Base-by-base conservation (phyloP, 2,888 invertebrate genomes). In the Celastrina argiolus region DNA sequence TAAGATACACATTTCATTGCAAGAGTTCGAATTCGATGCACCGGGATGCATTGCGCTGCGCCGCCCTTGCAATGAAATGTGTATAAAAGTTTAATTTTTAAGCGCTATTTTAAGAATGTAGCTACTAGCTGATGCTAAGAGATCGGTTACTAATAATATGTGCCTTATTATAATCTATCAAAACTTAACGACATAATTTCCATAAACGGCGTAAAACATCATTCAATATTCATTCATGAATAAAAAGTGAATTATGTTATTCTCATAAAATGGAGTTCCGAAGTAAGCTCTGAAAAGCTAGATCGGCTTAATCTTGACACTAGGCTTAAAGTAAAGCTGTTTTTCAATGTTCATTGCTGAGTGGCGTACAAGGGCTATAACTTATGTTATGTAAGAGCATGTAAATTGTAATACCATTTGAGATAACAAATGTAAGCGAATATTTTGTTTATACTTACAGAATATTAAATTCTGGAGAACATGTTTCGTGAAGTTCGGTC, bases 291-390 rank as follows among this genome's bases (percentile, higher is more conserved):
- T 45, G 7, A 22, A 22, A 51, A 12, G 51, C 22, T 22, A 51
- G 51, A 51, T 51, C 14, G 22, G 51, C 51, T 51, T 51, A 51
- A 51, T 51, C 22, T 12, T 22, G 22, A 51, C 51, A 51, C 51
- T 51, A 51, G 26, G 22, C 51, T 26, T 12, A 51, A 3, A 51
- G 26, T 14, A 22, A 51, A 51, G 51, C 51, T 26, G 51, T 10
- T 14, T 26, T 51, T 26, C 51, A 51, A 12, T 22, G 14, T 51
- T 5, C 51, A 51, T 1, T 6, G 22, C 22, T 26, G 51, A 14
- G 22, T 45, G 42, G 42, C 16, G 42, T 26, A 51, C 51, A 5
- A 51, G 51, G 12, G 51, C 10, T 22, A 5, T 22, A 51, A 51
- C 51, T 22, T 22, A 22, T 51, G 12, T 51, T 51, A 26, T 31